Evolutionary conservation across 2,113 vertebrate species (phyloP).

Genomic region (Glareola pratincola): DNA sequence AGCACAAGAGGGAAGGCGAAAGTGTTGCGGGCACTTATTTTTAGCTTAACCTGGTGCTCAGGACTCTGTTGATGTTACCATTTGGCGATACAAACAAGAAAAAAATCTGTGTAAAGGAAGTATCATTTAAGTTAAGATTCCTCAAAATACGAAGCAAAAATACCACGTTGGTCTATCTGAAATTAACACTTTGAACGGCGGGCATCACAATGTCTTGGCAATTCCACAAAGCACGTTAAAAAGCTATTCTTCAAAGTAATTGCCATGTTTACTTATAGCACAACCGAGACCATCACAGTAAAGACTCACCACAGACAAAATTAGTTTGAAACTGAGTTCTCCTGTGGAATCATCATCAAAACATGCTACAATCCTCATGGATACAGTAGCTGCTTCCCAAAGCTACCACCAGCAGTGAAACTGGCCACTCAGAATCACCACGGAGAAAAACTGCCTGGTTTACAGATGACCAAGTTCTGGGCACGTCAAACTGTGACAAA

Average conservation of each 20-base stretch:
- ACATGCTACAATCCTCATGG: not conserved
- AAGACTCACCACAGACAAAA: not conserved
- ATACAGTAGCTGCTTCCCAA: not conserved
- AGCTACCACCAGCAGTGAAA: not conserved
- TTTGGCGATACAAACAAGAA: not conserved
- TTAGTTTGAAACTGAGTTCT: not conserved
- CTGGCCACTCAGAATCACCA: not conserved
- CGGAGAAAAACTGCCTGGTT: not conserved
- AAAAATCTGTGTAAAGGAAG: not conserved
- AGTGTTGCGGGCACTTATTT: rapidly evolving
- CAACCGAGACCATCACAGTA: not conserved
- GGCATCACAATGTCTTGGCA: not conserved
- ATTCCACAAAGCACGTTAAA: not conserved
- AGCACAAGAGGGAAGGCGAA: not conserved
- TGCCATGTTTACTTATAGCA: not conserved
- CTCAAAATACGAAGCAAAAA: not conserved
- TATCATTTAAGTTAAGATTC: not conserved
- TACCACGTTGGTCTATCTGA: not conserved
- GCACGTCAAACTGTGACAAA: not conserved
- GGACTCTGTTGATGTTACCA: not conserved
- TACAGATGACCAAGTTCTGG: not conserved
- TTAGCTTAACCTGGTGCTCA: not conserved
- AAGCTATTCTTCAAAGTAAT: not conserved
- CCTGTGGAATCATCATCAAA: not conserved
- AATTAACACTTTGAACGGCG: not conserved